These are phyloP conservation scores for Stichodactyla helianthus DNA, from an alignment of 64 coral and sea anemone species.

Conservation along the genomic window DNA sequence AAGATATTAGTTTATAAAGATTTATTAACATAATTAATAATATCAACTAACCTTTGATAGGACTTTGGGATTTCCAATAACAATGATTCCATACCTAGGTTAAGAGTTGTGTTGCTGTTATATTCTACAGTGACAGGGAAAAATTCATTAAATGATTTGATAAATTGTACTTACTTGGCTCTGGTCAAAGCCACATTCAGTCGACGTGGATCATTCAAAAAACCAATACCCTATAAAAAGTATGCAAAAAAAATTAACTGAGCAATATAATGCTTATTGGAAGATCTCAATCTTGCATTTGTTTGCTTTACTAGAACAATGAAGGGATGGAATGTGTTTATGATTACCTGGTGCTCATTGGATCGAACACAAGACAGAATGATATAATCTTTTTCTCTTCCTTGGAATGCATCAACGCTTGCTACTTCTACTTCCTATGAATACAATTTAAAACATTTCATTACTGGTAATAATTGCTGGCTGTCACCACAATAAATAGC, in stretches of 20 bases:
- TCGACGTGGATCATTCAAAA: slow-evolving; percentile 94
- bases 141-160: too few relatives aligned
- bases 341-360: slow-evolving; percentile 93
- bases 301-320: neutral
- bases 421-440: slow-evolving; percentile 95
- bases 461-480: too few relatives aligned
- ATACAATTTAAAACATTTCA: neutral
- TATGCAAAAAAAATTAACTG: neutral
- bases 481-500: too few relatives aligned
- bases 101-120: neutral
- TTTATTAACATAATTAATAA: neutral
- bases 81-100: slow-evolving; percentile 87
- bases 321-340: neutral
- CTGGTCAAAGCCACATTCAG: slow-evolving; percentile 93
- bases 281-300: neutral
- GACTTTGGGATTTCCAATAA: slow-evolving; percentile 97
- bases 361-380: slow-evolving; percentile 97
- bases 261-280: neutral
- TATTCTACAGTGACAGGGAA: neutral
- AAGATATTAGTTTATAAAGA: neutral
- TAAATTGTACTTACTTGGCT: slow-evolving; percentile 72
- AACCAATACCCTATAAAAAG: slow-evolving; percentile 84
- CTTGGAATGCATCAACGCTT: slow-evolving; percentile 98
- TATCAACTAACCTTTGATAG: slow-evolving; percentile 70
- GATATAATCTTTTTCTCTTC: slow-evolving; percentile 98